Percentiles rank a stretch among this genome's conserved stretches.
phyloP scores from a whole-genome alignment of 2,113 vertebrate species.

The Oreochromis spilurus region DNA sequence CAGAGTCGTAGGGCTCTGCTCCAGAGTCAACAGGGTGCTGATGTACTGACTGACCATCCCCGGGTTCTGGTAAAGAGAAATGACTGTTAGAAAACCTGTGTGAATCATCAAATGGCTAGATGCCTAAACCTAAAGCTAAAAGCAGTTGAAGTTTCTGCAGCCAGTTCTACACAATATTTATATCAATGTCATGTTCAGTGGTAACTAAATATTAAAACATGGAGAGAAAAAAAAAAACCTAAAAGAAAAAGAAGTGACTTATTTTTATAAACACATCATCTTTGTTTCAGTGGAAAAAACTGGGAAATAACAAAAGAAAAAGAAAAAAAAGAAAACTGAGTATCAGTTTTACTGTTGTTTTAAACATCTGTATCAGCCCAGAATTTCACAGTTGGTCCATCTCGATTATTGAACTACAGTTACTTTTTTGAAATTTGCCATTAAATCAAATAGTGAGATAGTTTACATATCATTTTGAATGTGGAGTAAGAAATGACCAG shows the following conservation, averaged over 20 bases:
- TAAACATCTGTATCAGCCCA: neutral
- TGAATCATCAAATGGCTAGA: neutral
- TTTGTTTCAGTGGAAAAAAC: neutral
- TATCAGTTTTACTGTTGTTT: neutral
- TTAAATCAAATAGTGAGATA: neutral
- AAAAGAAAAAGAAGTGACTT: neutral
- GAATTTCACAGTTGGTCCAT: neutral
- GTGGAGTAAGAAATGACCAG: neutral
- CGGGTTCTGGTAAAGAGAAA: slow-evolving; percentile 72
- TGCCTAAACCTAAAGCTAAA: neutral
- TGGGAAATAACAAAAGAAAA: neutral
- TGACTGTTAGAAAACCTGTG: neutral
- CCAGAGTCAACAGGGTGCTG: slow-evolving; percentile 80
- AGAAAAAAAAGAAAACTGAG: neutral
- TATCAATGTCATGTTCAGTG: neutral
- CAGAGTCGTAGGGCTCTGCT: slow-evolving; percentile 79
- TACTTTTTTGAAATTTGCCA: neutral
- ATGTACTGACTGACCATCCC: slow-evolving; percentile 87
- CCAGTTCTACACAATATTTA: too few relatives aligned
- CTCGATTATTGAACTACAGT: neutral
- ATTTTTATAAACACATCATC: neutral
- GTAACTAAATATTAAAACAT: neutral
- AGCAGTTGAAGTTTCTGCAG: neutral
- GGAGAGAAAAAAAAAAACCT: fast-evolving
- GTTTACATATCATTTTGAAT: neutral